Evolutionary conservation across 2,113 vertebrate genomes (phyloP).

Genomic region (Phrynosoma platyrhinos): DNA sequence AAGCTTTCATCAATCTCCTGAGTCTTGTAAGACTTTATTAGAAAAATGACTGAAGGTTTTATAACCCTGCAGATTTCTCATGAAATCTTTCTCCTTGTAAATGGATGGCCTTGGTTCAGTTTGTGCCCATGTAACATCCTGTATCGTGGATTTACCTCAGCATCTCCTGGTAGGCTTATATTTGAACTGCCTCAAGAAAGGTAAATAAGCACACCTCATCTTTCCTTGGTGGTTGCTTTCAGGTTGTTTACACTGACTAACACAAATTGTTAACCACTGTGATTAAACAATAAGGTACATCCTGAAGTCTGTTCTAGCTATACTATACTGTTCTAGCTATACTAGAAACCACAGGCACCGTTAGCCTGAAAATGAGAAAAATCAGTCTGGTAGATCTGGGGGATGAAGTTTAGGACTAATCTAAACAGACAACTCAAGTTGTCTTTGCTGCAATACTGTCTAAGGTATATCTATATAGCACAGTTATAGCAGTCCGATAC

Average conservation of each 20-base stretch:
- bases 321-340: neutral
- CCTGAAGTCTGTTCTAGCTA: slow-evolving; percentile 44
- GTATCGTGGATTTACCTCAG: neutral
- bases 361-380: too few relatives aligned
- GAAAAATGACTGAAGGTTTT: slow-evolving; percentile 39
- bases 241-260: neutral
- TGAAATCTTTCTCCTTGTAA: slow-evolving; percentile 23
- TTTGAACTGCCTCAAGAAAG: slow-evolving; percentile 43
- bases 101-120: slow-evolving; percentile 42
- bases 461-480: too few relatives aligned
- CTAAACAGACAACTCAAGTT: too few relatives aligned
- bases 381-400: too few relatives aligned
- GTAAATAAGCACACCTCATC: slow-evolving; percentile 23
- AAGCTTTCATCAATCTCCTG: slow-evolving; percentile 25
- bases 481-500: too few relatives aligned
- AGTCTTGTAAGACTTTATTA: slow-evolving; percentile 33
- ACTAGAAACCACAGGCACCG: too few relatives aligned
- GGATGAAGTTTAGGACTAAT: too few relatives aligned
- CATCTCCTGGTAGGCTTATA: neutral
- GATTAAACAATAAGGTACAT: slow-evolving; percentile 32
- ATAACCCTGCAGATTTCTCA: slow-evolving; percentile 24
- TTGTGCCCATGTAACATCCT: neutral
- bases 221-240: slow-evolving; percentile 50
- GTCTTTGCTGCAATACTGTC: too few relatives aligned
- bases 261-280: slow-evolving; percentile 18